Base-by-base conservation (phyloP, 2,797 vertebrate genomes). In the Cossypha polioptera region DNA sequence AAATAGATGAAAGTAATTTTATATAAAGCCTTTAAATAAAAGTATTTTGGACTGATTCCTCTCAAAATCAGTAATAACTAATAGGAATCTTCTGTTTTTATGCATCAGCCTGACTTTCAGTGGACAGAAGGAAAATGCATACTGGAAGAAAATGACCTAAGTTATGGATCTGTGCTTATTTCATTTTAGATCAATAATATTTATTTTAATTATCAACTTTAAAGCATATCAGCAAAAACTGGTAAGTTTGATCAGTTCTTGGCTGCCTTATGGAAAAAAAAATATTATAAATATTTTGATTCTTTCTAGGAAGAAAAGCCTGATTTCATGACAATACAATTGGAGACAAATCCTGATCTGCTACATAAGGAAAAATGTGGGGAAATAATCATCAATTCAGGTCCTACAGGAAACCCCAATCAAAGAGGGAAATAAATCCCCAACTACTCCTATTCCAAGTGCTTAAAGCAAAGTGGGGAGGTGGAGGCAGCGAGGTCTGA, bases 401-500 rank as follows among this genome's bases (percentile, higher is more conserved):
- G 13, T 21, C 14, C 24, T 42, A 74, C 58, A 35, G 20, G 17
- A 33, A 67, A 31, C 2, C 11, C 9, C 33, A 16, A 25, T 4
- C 26, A 29, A 29, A 4, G 7, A 6, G 22, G 57, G 67, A 28
- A n/a, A 19, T 2, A 7, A 71, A n/a, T 38, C 28, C 40, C 28
- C 22, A 28, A 9, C 33, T 38, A 24, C 19, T 68, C 45, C 15
- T 28, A 1, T 33, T 59, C 28, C 17, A 42, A 42, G 40, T 42
- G 40, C 40, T 18, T 2, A 7, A 33, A 40, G 2, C 36, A 3
- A 43, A 84, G n/a, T 0, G 21, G 24, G 2, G 43, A 21, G 9
- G 48, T 28, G 4, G 67, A 19, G 29, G 53, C 35, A 35, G 13
- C 0, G 13, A 16, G 51, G 36, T 28, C 24, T 15, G 79, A 28